Percentiles rank a stretch among this genome's conserved stretches.
Evolutionary conservation across 2,888 invertebrate genomes (phyloP).

Genomic region (Amblyteles armatorius): DNA sequence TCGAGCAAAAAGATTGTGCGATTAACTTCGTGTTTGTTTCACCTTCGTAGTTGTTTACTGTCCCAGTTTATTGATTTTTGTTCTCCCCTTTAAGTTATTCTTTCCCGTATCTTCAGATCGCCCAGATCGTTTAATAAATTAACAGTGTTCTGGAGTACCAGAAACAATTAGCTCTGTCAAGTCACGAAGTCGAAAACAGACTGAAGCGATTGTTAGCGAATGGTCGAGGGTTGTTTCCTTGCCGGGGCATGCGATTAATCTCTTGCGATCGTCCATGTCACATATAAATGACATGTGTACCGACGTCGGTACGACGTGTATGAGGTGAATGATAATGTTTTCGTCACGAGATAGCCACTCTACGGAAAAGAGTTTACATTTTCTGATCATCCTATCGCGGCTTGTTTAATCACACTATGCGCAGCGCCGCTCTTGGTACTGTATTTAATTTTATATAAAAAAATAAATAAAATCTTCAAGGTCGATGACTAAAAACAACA

Average conservation of each 20-base stretch:
- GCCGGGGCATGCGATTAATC: constrained; percentile 58
- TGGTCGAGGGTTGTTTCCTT: constrained; percentile 62
- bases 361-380: constrained; percentile 25
- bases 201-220: constrained; percentile 48
- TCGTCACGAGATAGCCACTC: constrained; percentile 49
- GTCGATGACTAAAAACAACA: constrained; percentile 15
- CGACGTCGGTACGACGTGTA: constrained; percentile 35
- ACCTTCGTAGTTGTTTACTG: neutral
- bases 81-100: neutral
- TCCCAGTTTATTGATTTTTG: neutral
- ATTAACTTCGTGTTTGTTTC: neutral
- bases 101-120: neutral
- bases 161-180: constrained; percentile 41
- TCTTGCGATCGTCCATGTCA: constrained; percentile 43
- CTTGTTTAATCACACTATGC: constrained; percentile 18
- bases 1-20: neutral
- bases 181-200: constrained; percentile 56
- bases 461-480: neutral
- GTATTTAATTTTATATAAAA: neutral
- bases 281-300: constrained; percentile 64
- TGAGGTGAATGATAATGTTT: constrained; percentile 59
- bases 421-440: neutral
- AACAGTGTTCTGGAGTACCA: neutral
- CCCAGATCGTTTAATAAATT: neutral
- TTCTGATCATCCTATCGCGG: constrained; percentile 26